Percentiles rank a stretch among this genome's conserved stretches.
Conservation (phyloP, 2,888 invertebrate genomes). For the Cynaeus angustus region DNA sequence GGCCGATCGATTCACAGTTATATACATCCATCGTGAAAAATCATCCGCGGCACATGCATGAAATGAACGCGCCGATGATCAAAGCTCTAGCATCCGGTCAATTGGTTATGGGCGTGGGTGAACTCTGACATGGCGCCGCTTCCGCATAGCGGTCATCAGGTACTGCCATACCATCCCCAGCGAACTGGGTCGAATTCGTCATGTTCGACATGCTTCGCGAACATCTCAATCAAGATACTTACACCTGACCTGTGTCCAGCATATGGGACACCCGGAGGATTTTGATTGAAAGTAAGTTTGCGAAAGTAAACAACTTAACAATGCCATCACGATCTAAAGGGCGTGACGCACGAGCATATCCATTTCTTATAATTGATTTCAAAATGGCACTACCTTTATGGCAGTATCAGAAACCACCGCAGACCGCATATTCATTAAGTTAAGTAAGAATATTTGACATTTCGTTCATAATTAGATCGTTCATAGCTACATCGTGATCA, state of each 20-base stretch:
- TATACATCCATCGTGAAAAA: constrained; percentile 33
- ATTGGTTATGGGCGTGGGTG: constrained; percentile 67
- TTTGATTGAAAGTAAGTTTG: constrained; percentile 64
- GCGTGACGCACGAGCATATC: constrained; percentile 66
- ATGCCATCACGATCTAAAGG: constrained; percentile 63
- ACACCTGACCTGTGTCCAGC: constrained; percentile 32
- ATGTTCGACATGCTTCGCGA: constrained; percentile 36
- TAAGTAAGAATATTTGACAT: constrained; percentile 40
- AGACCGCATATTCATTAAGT: constrained; percentile 34
- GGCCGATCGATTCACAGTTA: constrained; percentile 46
- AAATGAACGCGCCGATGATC: constrained; percentile 44
- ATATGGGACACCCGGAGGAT: constrained; percentile 43
- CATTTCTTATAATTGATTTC: constrained; percentile 65
- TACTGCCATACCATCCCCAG: constrained; percentile 51
- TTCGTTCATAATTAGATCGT: constrained; percentile 29
- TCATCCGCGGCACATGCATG: constrained; percentile 27
- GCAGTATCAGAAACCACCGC: constrained; percentile 18
- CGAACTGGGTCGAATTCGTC: constrained; percentile 58
- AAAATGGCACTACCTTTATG: constrained; percentile 58
- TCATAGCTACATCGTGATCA: not conserved
- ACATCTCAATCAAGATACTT: constrained; percentile 22
- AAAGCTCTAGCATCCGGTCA: constrained; percentile 64
- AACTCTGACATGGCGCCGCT: constrained; percentile 66
- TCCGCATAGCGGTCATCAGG: constrained; percentile 66
- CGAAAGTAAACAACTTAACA: constrained; percentile 65